Evolutionary conservation across 2,888 invertebrate species (phyloP).

Genomic region (Furcula furcula): DNA sequence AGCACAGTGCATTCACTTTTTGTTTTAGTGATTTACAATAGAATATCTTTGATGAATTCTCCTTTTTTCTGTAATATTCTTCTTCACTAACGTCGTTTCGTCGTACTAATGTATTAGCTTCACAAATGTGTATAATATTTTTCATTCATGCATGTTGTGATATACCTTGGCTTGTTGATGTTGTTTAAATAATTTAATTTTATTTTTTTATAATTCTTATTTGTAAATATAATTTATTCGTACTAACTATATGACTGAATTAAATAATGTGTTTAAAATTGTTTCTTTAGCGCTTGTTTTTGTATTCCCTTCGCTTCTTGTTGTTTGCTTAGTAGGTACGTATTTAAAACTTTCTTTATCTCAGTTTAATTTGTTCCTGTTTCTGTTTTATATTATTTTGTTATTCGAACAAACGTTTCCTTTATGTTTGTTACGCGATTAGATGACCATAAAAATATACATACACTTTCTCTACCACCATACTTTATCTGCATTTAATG

Average conservation of each 20-base stretch:
- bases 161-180: background rate
- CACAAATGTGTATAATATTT: slow-evolving; percentile 17
- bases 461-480: slow-evolving; percentile 7
- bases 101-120: slow-evolving; percentile 20
- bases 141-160: slow-evolving; percentile 23
- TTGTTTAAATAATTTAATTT: background rate
- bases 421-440: background rate
- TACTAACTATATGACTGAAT: no score
- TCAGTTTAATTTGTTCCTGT: slow-evolving; percentile 16
- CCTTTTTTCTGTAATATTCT: no score
- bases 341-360: no score
- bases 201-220: background rate
- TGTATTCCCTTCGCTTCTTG: no score
- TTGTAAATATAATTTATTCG: no score
- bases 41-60: no score
- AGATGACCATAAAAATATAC: background rate
- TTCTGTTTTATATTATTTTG: slow-evolving; percentile 1
- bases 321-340: no score
- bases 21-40: no score
- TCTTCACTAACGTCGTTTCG: slow-evolving; percentile 10
- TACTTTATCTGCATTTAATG: slow-evolving; percentile 14
- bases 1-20: no score
- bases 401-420: background rate
- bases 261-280: no score
- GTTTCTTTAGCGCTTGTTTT: no score